Conservation (phyloP, 2,888 invertebrate species). For the Leucania comma region DNA sequence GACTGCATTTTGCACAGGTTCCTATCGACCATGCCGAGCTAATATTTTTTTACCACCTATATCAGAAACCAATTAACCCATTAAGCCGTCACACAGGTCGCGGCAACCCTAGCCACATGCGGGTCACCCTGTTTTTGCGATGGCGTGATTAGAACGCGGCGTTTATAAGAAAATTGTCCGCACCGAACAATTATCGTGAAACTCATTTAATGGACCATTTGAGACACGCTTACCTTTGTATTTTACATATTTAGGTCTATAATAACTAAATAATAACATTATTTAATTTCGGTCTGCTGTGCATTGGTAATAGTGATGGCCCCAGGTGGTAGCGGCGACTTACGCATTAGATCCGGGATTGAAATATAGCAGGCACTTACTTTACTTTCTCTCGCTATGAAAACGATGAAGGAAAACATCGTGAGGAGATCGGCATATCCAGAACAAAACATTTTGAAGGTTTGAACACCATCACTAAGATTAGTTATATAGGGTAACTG, state of each 20-base stretch:
- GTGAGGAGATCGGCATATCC: too few relatives aligned
- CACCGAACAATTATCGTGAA: slow-evolving; percentile 68
- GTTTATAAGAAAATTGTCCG: slow-evolving; percentile 71
- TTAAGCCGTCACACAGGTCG: slow-evolving; percentile 10
- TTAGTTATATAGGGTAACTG: too few relatives aligned
- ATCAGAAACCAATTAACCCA: slow-evolving; percentile 15
- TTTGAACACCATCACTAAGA: too few relatives aligned
- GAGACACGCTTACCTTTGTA: slow-evolving; percentile 38
- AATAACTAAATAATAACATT: slow-evolving; percentile 9
- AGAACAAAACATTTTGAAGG: too few relatives aligned
- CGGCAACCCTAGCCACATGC: slow-evolving; percentile 60
- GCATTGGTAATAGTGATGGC: background rate
- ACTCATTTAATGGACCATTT: slow-evolving; percentile 61
- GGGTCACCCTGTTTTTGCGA: slow-evolving; percentile 74
- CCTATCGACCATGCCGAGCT: too few relatives aligned
- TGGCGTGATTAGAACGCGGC: slow-evolving; percentile 69
- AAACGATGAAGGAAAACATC: too few relatives aligned
- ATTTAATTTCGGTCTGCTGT: background rate
- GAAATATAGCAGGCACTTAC: too few relatives aligned
- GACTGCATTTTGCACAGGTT: too few relatives aligned
- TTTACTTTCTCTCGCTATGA: too few relatives aligned
- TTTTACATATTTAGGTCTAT: slow-evolving; percentile 43
- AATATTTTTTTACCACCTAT: too few relatives aligned
- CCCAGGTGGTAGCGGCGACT: background rate
- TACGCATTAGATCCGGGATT: background rate